Conservation (phyloP, 2,797 vertebrate species). For the Paguma larvata region DNA sequence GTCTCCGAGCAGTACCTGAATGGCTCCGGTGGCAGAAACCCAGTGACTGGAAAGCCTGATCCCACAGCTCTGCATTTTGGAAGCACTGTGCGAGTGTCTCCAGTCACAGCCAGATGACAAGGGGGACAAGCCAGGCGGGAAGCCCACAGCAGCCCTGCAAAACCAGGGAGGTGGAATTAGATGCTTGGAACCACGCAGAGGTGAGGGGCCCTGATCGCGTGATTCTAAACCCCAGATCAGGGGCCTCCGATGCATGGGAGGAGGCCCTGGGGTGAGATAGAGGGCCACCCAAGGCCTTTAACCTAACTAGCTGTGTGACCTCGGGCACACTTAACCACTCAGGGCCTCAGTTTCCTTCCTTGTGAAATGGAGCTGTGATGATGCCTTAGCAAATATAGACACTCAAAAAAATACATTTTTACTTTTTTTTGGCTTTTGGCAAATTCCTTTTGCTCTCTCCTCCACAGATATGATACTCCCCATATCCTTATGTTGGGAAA, state of each 20-base stretch:
- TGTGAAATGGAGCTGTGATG: background rate
- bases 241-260: fast-evolving
- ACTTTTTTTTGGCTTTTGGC: background rate
- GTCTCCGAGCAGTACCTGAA: background rate
- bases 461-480: background rate
- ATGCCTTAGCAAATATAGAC: fast-evolving
- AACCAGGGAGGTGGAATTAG: background rate
- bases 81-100: background rate
- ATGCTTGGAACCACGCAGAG: background rate
- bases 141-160: background rate
- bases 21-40: background rate
- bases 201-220: background rate
- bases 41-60: background rate
- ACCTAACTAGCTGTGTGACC: background rate
- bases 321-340: background rate
- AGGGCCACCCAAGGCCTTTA: background rate
- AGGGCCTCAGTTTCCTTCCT: background rate
- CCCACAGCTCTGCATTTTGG: background rate
- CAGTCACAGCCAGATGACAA: background rate
- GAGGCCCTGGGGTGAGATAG: fast-evolving
- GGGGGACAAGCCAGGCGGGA: background rate
- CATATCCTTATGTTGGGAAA: too few relatives aligned
- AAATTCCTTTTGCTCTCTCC: background rate
- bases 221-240: background rate
- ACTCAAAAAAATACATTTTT: background rate